These are phyloP conservation scores for Orchesella flavescens DNA, from an alignment of 2,888 invertebrate species.

Conservation along the genomic window DNA sequence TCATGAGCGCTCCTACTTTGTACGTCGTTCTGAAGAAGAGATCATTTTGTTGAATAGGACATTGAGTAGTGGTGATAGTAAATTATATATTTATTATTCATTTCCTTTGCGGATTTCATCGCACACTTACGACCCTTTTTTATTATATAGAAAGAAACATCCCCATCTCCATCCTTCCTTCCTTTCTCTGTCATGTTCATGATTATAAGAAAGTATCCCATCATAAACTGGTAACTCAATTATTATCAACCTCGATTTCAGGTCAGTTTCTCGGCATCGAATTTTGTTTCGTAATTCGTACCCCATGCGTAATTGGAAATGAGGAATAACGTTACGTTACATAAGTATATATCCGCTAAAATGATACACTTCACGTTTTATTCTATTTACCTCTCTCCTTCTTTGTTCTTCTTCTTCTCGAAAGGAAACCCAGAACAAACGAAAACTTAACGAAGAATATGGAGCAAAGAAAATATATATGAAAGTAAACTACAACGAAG, in stretches of 20 bases:
- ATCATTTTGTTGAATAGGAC: too few relatives aligned
- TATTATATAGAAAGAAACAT: neutral
- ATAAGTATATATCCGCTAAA: too few relatives aligned
- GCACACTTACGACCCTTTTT: neutral
- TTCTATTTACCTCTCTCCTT: neutral
- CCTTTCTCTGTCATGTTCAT: too few relatives aligned
- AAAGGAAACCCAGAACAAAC: neutral
- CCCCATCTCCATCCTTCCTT: neutral
- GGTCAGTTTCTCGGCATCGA: too few relatives aligned
- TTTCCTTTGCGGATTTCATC: slow-evolving; percentile 10
- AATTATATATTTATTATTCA: slow-evolving; percentile 19
- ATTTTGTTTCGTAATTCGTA: too few relatives aligned
- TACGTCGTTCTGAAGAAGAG: too few relatives aligned
- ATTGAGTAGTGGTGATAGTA: neutral
- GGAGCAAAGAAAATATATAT: too few relatives aligned
- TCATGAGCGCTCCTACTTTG: too few relatives aligned
- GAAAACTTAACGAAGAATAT: neutral
- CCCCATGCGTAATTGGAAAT: too few relatives aligned
- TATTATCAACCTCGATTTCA: neutral
- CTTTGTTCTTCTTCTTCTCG: neutral
- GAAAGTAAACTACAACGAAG: neutral
- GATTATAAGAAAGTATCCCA: neutral
- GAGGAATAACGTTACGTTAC: too few relatives aligned
- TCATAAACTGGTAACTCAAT: slow-evolving; percentile 5
- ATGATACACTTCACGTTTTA: too few relatives aligned